Base-by-base conservation (phyloP, 2,113 vertebrate genomes). In the Halichoerus grypus region DNA sequence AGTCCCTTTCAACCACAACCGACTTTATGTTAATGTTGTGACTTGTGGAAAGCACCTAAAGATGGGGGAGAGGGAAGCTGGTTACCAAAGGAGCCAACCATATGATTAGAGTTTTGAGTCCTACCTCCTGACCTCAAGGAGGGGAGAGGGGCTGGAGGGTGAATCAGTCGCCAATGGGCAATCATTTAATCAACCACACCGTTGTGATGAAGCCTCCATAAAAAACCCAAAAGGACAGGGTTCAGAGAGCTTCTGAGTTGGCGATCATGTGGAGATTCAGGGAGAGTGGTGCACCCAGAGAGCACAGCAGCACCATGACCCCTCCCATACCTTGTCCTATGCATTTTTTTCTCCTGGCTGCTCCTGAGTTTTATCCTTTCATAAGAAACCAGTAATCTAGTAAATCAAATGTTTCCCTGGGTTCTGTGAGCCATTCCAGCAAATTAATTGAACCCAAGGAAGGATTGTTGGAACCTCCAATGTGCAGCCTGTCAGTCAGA, bases 1-100 rank as follows among this genome's bases (percentile, higher is more conserved):
- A 63, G n/a, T 63, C 57, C 46, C 26, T 89, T 74, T 95, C 77
- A 42, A 65, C 80, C 77, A 90, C 86, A 95, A 83, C 79, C 63
- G 36, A 42, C 8, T 65, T 55, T 46, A 76, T 28, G 87, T 55
- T 55, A 90, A 76, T 84, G 36, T 21, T 11, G 57, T 9, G 15
- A 95, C 4, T 65, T 83, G 28, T 55, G 87, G 69, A 95, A 95
- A 76, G 39, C 57, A 51, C 69, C 79, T 77, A 28, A 90, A 90
- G 36, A 65, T 90, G n/a, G 21, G n/a, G 31, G 39, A 42, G 39
- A 42, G 42, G 42, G 42, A 5, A 67, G 55, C 57, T 55, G 46
- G 21, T 61, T 76, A 28, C 67, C n/a, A 53, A 15, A 24, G 28
- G 15, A 90, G 59, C 7, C 46, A 28, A 22, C 4, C 49, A 31